phyloP scores from a whole-genome alignment of 1,140 invertebrate genomes.

The Trissolcus basalis region DNA sequence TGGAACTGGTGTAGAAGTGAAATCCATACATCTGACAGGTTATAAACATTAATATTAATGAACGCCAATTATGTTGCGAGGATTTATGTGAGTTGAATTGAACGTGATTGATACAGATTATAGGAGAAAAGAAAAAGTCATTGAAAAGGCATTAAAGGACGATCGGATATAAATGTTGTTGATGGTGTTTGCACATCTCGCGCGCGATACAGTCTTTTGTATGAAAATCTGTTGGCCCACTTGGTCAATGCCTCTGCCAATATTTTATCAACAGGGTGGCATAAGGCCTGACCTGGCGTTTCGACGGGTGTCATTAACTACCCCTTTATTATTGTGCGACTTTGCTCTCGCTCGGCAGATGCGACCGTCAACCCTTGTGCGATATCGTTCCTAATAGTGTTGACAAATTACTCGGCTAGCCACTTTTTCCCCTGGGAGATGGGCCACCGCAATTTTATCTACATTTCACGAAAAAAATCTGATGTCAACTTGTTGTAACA shows the following conservation, averaged over 20 bases:
- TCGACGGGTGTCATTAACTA: slow-evolving; percentile 70
- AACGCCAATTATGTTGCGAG: slow-evolving; percentile 26
- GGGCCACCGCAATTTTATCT: slow-evolving; percentile 63
- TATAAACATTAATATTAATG: slow-evolving; percentile 40
- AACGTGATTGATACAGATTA: slow-evolving; percentile 54
- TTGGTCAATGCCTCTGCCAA: slow-evolving; percentile 64
- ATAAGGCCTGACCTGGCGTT: slow-evolving; percentile 65
- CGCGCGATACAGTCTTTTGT: slow-evolving; percentile 40
- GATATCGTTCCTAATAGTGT: slow-evolving; percentile 70
- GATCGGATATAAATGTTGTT: slow-evolving; percentile 43
- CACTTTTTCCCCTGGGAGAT: slow-evolving; percentile 66
- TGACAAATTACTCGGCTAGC: slow-evolving; percentile 76
- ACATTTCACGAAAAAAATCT: slow-evolving; percentile 27
- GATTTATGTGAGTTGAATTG: slow-evolving; percentile 23
- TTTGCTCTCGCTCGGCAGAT: slow-evolving; percentile 69
- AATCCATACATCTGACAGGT: no score
- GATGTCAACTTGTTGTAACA: no score
- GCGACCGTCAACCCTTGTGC: slow-evolving; percentile 72
- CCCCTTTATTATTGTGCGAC: slow-evolving; percentile 71
- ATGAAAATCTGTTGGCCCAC: slow-evolving; percentile 66
- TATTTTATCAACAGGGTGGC: slow-evolving; percentile 73
- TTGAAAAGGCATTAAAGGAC: slow-evolving; percentile 48
- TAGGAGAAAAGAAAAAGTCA: slow-evolving; percentile 47
- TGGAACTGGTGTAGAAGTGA: no score
- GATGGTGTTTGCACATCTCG: slow-evolving; percentile 57